Evolutionary conservation across 53 echinoderm and acorn worm species (phyloP), one percentile per base, ranked within the genome.

Genomic region (Arbacia lixula): DNA sequence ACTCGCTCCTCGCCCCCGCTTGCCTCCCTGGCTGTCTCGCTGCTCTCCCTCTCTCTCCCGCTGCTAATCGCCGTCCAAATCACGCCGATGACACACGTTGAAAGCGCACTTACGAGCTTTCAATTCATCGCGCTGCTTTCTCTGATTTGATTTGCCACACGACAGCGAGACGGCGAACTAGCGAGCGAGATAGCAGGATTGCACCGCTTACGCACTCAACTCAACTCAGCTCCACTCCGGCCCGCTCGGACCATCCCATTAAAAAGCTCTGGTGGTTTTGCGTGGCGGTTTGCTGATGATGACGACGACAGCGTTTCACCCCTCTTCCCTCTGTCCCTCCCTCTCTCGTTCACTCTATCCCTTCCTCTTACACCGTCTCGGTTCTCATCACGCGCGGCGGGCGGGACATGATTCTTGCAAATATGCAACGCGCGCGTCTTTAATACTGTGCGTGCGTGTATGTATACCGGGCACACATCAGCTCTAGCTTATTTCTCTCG

Each of bases 221-320:
- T n/a, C n/a, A n/a, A n/a, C n/a, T n/a, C n/a, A n/a, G n/a, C n/a
- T n/a, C n/a, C n/a, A n/a, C n/a, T n/a, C n/a, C 66, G 6, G 66
- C 36, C 39, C 35, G 39, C 66, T 66, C 66, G 66, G 66, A 39
- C 66, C 66, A 66, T 66, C 66, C 66, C 66, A 66, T 66, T 66
- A 66, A 46, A 66, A 39, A 66, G 16, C n/a, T 21, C 21, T 26
- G 66, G 14, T n/a, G n/a, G n/a, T n/a, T n/a, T n/a, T n/a, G n/a
- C n/a, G n/a, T n/a, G n/a, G n/a, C n/a, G n/a, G n/a, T n/a, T n/a
- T n/a, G n/a, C n/a, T n/a, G n/a, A n/a, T n/a, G n/a, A n/a, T n/a
- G n/a, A 14, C 39, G 19, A 36, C 8, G 5, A 14, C 12, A 32
- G n/a, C 35, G 34, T 30, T 35, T 34, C 22, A 2, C 21, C 35